Percentiles rank a stretch among this genome's conserved stretches.
Conservation (phyloP, 2,113 vertebrate genomes). For the Trematomus loennbergii region DNA sequence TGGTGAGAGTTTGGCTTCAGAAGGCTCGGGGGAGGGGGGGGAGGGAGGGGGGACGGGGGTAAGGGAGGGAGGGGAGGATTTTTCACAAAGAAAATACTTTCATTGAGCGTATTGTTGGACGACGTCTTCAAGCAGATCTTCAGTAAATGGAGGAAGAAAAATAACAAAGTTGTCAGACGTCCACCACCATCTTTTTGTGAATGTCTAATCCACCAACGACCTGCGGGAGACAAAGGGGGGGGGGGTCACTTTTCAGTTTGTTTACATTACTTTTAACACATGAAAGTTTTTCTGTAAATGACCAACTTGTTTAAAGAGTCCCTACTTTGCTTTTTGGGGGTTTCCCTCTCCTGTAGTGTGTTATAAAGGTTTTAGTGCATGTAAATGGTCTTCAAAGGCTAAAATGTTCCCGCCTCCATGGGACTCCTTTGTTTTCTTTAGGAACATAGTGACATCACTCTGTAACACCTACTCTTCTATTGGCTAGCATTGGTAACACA, state of each 20-base stretch:
- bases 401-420: too few species aligned
- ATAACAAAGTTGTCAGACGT: slow-evolving; percentile 91
- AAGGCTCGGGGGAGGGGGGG: not conserved
- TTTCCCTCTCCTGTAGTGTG: too few species aligned
- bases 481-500: too few species aligned
- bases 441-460: too few species aligned
- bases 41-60: fast-evolving
- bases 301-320: not conserved
- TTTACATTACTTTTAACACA: too few species aligned
- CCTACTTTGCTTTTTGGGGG: too few species aligned
- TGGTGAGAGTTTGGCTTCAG: slow-evolving; percentile 43
- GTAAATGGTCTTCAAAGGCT: too few species aligned
- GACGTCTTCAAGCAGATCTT: slow-evolving; percentile 88
- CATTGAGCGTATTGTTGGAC: slow-evolving; percentile 31
- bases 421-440: too few species aligned
- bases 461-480: too few species aligned
- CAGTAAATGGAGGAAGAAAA: slow-evolving; percentile 89
- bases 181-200: slow-evolving; percentile 99
- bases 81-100: slow-evolving; percentile 42
- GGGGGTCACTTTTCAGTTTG: too few species aligned
- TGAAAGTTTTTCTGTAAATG: not conserved
- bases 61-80: not conserved
- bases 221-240: slow-evolving; percentile 77
- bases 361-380: too few species aligned
- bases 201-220: slow-evolving; percentile 97